Evolutionary conservation across 2,797 vertebrate genomes (phyloP), one percentile per base, ranked within the genome.

Genomic region (Pseudotriccus pelzelni): DNA sequence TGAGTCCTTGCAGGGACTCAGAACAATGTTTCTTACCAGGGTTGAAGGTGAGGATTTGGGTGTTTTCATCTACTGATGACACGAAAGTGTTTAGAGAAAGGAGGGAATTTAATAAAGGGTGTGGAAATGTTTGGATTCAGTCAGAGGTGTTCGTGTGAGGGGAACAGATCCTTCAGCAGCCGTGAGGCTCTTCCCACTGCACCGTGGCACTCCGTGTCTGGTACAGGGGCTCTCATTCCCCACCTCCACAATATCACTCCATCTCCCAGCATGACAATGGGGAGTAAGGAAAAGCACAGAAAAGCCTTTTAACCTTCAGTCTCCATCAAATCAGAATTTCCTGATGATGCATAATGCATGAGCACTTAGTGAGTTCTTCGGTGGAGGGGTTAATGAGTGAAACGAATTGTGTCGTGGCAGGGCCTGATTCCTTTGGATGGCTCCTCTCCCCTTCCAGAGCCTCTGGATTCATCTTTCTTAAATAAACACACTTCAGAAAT

Each of bases 401-500:
- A 86, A 83, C 10, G 2, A 53, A 50, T 66, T 66, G 64, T 32
- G 34, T 73, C 4, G 1, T 41, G 59, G 19, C 7, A 36, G 84
- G 62, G 68, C 8, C 8, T 5, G 63, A 63, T 89, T 84, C 76
- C 74, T 94, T 77, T n/a, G 23, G 80, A 89, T 89, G 79, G 74
- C 63, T 82, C n/a, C 4, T 37, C 46, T 77, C 59, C 53, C 52
- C 20, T 89, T 67, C 80, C 70, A 84, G 82, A 95, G 56, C 64
- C 83, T 92, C 84, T 79, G 73, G 55, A 25, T 95, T 85, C 93
- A 85, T 87, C 95, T 95, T 69, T 75, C 89, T 93, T 81, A 81
- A 93, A 91, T 77, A 96, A 96, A 97, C 94, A 96, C 70, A 80
- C 97, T 98, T 90, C 95, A 96, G 80, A 93, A 89, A 47, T 87